phyloP scores from a whole-genome alignment of 1,140 invertebrate genomes.

The Bombus impatiens region DNA sequence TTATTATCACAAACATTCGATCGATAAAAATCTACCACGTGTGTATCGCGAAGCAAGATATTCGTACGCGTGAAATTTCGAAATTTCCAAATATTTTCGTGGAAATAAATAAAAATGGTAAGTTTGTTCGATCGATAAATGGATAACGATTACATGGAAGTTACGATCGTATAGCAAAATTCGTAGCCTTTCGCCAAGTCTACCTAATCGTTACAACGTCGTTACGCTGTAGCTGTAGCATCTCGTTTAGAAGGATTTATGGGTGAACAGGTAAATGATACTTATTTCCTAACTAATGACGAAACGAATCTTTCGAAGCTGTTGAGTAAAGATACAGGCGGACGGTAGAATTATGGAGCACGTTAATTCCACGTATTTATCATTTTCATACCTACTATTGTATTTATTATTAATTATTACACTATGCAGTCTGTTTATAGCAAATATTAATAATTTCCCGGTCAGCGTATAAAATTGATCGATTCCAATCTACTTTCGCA shows the following conservation, averaged over 20 bases:
- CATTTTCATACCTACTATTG: too few relatives aligned
- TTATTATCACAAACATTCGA: too few relatives aligned
- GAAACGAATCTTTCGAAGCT: not conserved
- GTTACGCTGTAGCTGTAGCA: not conserved
- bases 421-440: too few relatives aligned
- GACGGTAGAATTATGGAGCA: too few relatives aligned
- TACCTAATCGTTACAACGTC: constrained; percentile 16
- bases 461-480: too few relatives aligned
- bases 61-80: too few relatives aligned
- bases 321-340: not conserved
- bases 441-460: too few relatives aligned
- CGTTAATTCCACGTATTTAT: too few relatives aligned
- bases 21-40: too few relatives aligned
- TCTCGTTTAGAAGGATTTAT: not conserved
- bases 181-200: not conserved
- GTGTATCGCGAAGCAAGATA: too few relatives aligned
- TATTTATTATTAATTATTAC: too few relatives aligned
- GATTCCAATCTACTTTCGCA: too few relatives aligned
- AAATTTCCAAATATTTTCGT: not conserved
- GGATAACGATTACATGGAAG: not conserved
- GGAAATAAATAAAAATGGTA: not conserved
- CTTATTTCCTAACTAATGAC: not conserved
- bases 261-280: not conserved
- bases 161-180: not conserved
- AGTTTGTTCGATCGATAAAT: constrained; percentile 4